Evolutionary conservation across 1,140 invertebrate genomes (phyloP), one percentile per base, ranked within the genome.

Genomic region (Bombyx mori): DNA sequence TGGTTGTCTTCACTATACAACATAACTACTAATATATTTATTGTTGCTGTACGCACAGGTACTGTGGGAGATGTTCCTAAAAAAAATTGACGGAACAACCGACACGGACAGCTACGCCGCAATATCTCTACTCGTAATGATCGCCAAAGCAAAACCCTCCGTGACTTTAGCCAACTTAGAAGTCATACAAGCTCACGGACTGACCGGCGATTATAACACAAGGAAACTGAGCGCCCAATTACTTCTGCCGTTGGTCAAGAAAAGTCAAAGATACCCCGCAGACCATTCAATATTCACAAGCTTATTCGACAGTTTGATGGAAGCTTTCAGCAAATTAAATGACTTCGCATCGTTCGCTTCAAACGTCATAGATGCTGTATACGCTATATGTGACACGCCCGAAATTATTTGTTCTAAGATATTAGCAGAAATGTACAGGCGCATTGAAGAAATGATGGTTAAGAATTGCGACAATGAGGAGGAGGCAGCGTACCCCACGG

Each of bases 31-130:
- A 5, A 35, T 35, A 35, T 35, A 35, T 35, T 35, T 35, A 35
- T 35, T 35, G 2, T 35, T 2, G 1, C 26, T 35, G 26, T 35
- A 35, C 26, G 4, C 22, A 54, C 75, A 93, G 89, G 90, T 96
- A 8, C 86, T 97, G 44, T 97, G 94, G 92, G 94, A 96, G 79
- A 92, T 91, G 58, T 97, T 95, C 75, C 90, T 94, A 0, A 89
- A 93, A 66, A 95, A 94, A 71, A 89, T 93, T n/a, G 89, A 92
- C 22, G 90, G 92, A 10, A 93, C 92, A 0, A 92, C 91, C 0
- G 75, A 89, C 3, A 86, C 90, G 66, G 92, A 96, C 52, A 93
- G 93, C 56, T 89, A 91, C 50, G 88, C 91, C 10, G 92, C 95
- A 2, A 79, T 96, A 6, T 86, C 93, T 26, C 74, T 97, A 1